Evolutionary conservation across 1,140 invertebrate genomes (phyloP).

Genomic region (Drosophila bocqueti): DNA sequence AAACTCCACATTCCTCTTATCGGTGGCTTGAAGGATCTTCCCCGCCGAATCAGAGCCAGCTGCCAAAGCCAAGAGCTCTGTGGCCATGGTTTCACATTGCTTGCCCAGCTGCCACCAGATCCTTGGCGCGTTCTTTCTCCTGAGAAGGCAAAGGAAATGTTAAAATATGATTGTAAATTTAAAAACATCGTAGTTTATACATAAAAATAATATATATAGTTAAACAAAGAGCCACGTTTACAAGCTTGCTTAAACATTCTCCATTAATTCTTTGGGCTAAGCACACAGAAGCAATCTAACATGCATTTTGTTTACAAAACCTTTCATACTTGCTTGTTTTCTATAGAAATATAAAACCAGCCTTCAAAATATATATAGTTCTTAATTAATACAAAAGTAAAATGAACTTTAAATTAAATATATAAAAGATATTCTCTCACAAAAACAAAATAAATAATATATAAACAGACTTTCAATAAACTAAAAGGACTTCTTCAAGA

Average conservation of each 20-base stretch:
- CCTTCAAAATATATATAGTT: neutral
- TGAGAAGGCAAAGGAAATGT: constrained; percentile 62
- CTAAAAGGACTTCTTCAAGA: neutral
- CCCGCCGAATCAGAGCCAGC: constrained; percentile 97
- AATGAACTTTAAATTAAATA: neutral
- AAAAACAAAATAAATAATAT: too few species aligned
- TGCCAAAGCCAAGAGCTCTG: constrained; percentile 96
- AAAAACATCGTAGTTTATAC: neutral
- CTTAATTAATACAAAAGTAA: neutral
- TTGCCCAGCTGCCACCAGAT: constrained; percentile 97
- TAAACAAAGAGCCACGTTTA: constrained; percentile 9
- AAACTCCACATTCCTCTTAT: constrained; percentile 96
- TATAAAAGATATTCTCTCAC: neutral
- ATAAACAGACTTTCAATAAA: too few species aligned
- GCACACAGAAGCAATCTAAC: constrained; percentile 12
- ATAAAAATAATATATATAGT: neutral
- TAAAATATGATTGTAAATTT: fast-evolving
- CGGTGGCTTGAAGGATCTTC: constrained; percentile 95
- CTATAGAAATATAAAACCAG: neutral
- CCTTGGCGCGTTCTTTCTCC: constrained; percentile 99
- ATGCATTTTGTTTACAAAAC: constrained; percentile 9
- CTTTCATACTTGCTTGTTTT: constrained; percentile 12
- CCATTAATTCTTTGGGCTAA: neutral
- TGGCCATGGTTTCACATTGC: constrained; percentile 98
- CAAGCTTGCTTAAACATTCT: constrained; percentile 15